A percentile compares a stretch with the other conserved stretches of the same genome.
Evolutionary conservation across 1,140 invertebrate genomes (phyloP).

Genomic region (Ostrea edulis): DNA sequence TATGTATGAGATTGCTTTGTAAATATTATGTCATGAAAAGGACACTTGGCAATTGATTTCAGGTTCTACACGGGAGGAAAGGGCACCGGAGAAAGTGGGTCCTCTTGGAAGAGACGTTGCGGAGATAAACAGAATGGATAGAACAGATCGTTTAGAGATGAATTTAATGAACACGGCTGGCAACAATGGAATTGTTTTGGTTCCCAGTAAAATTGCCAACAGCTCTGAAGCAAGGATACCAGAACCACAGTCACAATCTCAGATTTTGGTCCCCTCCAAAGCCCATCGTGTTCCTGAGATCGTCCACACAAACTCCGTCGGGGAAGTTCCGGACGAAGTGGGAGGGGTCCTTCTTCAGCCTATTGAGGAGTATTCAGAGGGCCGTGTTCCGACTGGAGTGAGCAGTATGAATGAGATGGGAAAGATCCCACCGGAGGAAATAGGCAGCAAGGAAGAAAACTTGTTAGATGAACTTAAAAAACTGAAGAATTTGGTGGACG

Average conservation of each 20-base stretch:
- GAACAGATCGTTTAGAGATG: background rate
- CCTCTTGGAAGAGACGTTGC: background rate
- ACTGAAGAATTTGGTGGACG: slow-evolving; percentile 1
- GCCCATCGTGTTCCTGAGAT: background rate
- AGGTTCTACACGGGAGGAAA: background rate
- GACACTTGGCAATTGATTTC: background rate
- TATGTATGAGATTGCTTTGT: too few relatives aligned
- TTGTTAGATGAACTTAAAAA: background rate
- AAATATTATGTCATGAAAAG: background rate
- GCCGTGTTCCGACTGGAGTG: background rate
- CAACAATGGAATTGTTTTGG: background rate
- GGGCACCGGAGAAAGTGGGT: background rate
- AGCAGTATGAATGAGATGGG: background rate
- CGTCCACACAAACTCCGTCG: background rate
- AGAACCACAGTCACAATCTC: background rate
- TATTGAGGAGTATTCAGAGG: slow-evolving; percentile 19
- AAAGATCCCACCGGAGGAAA: background rate
- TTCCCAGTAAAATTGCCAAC: background rate
- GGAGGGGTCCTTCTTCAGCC: background rate
- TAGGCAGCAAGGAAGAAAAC: background rate
- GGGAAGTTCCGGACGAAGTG: background rate
- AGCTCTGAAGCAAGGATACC: background rate
- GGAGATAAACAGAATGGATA: background rate
- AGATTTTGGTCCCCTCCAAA: slow-evolving; percentile 1
- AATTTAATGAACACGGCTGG: background rate